phyloP scores from a whole-genome alignment of 2,888 invertebrate species.

The Diachrysia chrysitis region DNA sequence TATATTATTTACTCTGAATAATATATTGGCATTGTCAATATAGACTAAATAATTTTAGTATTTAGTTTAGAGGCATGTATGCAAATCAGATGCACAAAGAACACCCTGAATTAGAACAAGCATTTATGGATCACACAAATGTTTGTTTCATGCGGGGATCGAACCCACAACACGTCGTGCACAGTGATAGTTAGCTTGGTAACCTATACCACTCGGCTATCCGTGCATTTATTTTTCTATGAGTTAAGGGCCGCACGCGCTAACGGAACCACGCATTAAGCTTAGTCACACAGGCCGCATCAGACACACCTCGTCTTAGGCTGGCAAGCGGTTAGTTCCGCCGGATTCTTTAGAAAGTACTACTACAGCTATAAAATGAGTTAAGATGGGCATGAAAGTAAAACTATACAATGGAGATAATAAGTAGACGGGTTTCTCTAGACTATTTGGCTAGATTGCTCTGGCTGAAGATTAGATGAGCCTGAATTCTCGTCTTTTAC shows the following conservation, averaged over 20 bases:
- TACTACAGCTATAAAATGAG: conserved; percentile 31
- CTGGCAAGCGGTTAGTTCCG: conserved; percentile 68
- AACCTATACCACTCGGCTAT: too few species aligned
- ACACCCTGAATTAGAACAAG: too few species aligned
- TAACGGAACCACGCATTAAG: conserved; percentile 78
- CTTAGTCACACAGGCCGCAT: conserved; percentile 74
- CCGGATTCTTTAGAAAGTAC: conserved; percentile 79
- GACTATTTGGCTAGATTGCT: neutral
- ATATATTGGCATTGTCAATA: too few species aligned
- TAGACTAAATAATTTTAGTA: neutral
- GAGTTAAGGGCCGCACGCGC: conserved; percentile 68
- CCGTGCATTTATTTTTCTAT: conserved; percentile 35
- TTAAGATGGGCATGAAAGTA: conserved; percentile 31
- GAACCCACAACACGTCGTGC: too few species aligned
- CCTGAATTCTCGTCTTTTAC: neutral
- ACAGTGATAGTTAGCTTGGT: too few species aligned
- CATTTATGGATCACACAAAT: too few species aligned
- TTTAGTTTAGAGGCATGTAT: neutral
- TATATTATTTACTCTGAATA: neutral
- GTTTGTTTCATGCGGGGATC: too few species aligned
- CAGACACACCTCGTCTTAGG: conserved; percentile 61
- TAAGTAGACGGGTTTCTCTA: conserved; percentile 11
- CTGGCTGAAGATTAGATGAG: neutral
- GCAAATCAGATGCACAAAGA: too few species aligned
- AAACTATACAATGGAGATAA: conserved; percentile 25